These are phyloP conservation scores for Anthopleura xanthogrammica DNA, from an alignment of 92 coral and sea anemone species.

Conservation along the genomic window DNA sequence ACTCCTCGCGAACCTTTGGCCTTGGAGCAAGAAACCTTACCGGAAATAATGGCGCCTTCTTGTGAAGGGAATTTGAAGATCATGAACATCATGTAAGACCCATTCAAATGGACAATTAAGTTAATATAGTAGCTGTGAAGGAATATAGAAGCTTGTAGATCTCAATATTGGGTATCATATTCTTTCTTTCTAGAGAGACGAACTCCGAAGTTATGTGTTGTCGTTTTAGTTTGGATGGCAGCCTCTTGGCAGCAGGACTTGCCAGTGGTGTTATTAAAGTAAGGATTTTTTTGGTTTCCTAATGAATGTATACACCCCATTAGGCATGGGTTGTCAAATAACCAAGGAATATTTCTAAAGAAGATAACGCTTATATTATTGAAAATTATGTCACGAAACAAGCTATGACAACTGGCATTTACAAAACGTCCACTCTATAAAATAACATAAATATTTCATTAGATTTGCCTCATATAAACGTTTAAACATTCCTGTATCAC, in stretches of 20 bases:
- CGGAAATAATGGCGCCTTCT: constrained; percentile 58
- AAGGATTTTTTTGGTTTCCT: neutral
- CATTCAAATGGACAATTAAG: neutral
- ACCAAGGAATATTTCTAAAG: neutral
- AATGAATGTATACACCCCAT: neutral
- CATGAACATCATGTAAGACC: constrained; percentile 60
- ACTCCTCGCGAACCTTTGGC: constrained; percentile 67
- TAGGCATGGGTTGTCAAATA: neutral
- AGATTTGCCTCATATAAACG: neutral
- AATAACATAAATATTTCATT: neutral
- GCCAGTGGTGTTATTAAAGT: constrained; percentile 90
- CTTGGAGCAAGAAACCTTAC: constrained; percentile 12
- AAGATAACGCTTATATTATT: neutral
- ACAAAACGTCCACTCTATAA: neutral
- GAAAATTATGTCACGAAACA: neutral
- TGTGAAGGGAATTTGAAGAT: constrained; percentile 82
- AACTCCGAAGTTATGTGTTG: constrained; percentile 97
- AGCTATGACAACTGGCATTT: neutral
- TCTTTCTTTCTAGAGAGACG: constrained; percentile 62
- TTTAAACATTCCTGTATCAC: neutral
- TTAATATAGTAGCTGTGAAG: neutral
- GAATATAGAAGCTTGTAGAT: neutral
- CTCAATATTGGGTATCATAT: neutral
- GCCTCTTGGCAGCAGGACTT: constrained; percentile 86
- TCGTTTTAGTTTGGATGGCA: constrained; percentile 88